Conservation (phyloP, 2,113 vertebrate species). For the Callopanchax toddi region DNA sequence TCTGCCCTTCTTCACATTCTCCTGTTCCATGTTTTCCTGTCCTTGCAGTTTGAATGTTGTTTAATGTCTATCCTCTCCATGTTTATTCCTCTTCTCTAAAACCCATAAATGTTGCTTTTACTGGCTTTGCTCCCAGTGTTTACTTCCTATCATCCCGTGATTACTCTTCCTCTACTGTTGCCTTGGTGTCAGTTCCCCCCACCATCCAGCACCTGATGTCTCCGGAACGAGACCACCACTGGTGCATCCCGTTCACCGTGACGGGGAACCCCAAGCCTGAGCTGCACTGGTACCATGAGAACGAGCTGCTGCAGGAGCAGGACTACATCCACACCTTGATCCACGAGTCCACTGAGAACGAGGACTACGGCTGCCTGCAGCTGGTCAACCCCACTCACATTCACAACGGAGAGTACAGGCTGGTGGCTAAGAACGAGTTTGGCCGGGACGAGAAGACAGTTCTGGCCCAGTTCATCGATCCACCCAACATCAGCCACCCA, state of each 20-base stretch:
- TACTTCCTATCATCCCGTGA: conserved; percentile 54
- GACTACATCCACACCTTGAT: conserved; percentile 92
- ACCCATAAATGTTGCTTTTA: conserved; percentile 44
- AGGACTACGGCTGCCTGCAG: conserved; percentile 96
- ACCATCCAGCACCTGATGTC: conserved; percentile 89
- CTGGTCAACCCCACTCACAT: conserved; percentile 95
- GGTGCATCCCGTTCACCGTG: conserved; percentile 98
- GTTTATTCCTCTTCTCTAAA: neutral
- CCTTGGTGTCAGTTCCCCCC: conserved; percentile 86
- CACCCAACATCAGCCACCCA: conserved; percentile 83
- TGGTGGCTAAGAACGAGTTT: conserved; percentile 89
- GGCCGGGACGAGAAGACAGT: conserved; percentile 89
- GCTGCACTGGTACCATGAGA: conserved; percentile 91
- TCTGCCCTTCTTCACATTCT: conserved; percentile 32
- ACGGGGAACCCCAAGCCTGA: conserved; percentile 92
- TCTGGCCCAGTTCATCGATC: conserved; percentile 89
- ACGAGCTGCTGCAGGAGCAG: conserved; percentile 85
- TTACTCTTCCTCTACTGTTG: conserved; percentile 75
- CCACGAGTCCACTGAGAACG: conserved; percentile 87
- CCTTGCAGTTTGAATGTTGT: conserved; percentile 28
- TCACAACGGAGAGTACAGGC: conserved; percentile 93
- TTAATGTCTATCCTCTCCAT: conserved; percentile 16
- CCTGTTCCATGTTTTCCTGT: conserved; percentile 34
- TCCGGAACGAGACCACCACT: conserved; percentile 90
- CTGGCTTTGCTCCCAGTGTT: conserved; percentile 48